Evolutionary conservation across 2,888 invertebrate genomes (phyloP), one percentile per base, ranked within the genome.

Genomic region (Pristionchus mayeri): DNA sequence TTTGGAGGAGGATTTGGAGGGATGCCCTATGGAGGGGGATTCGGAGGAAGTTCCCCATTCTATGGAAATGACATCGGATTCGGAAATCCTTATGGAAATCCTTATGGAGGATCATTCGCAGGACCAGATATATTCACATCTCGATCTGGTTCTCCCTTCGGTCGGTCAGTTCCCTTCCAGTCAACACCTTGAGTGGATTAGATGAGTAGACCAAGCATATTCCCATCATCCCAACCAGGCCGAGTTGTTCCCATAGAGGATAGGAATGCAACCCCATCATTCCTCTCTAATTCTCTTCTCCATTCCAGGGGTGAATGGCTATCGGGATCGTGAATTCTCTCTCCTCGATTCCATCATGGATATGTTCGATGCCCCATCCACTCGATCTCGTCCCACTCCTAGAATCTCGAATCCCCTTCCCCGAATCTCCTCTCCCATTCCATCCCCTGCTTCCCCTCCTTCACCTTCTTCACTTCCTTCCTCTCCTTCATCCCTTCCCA

Each of bases 11-110:
- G 81, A 37, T 60, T 27, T 81, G 60, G 81, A 81, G 57, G 40
- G 24, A 18, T 13, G 2, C 21, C n/a, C 0, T 54, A 60, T 57
- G 67, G 82, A 1, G 63, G 63, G 21, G 40, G 44, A 60, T 63
- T 82, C 34, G 82, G 82, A 11, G 37, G n/a, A n/a, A n/a, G n/a
- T 37, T 30, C 82, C 82, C 2, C 57, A 57, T n/a, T n/a, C 21
- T 57, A 57, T 60, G 80, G 80, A 24, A 80, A 80, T 60, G 60
- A 80, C 44, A 80, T 80, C n/a, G 57, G 80, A 48, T 40, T 81
- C 50, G 60, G 81, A 30, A n/a, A n/a, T n/a, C n/a, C n/a, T n/a
- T n/a, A n/a, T n/a, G 82, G 82, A 63, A 21, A 7, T 44, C 63
- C 63, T 3, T 60, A 48, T 63, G 48, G 63, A 34, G 54, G 57